Conservation (phyloP, 2,113 vertebrate genomes). For the Psophia crepitans region DNA sequence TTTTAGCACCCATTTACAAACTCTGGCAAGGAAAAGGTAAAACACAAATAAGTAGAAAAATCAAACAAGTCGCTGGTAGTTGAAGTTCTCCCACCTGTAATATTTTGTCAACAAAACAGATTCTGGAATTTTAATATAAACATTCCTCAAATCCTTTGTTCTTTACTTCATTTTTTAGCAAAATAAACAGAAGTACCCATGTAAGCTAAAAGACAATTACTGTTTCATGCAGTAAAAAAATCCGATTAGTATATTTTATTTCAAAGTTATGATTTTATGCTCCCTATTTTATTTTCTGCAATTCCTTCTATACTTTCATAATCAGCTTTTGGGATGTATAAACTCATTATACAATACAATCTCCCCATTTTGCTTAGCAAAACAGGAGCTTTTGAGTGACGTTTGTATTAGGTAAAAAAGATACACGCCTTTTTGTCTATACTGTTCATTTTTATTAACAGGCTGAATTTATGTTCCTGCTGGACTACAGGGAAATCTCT, state of each 20-base stretch:
- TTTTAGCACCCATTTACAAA: background rate
- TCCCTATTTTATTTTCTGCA: background rate
- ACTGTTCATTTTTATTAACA: background rate
- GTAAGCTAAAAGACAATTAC: constrained; percentile 16
- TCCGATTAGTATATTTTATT: background rate
- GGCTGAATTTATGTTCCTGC: background rate
- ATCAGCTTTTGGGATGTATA: background rate
- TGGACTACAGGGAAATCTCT: background rate
- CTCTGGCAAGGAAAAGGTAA: background rate
- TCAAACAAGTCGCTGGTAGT: background rate
- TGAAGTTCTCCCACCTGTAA: background rate
- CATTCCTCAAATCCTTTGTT: constrained; percentile 5
- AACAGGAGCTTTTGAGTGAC: background rate
- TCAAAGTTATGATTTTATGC: background rate
- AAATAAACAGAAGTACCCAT: constrained; percentile 23
- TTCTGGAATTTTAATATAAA: constrained; percentile 2
- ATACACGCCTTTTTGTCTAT: background rate
- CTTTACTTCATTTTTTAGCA: background rate
- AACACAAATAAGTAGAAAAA: background rate
- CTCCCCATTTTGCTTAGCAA: background rate
- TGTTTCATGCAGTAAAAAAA: background rate
- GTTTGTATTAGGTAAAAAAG: background rate
- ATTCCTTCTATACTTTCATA: background rate
- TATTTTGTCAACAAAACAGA: constrained; percentile 26
- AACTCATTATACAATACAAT: background rate